Base-by-base conservation (phyloP, 64 coral and sea anemone genomes). In the Platygyra sinensis region DNA sequence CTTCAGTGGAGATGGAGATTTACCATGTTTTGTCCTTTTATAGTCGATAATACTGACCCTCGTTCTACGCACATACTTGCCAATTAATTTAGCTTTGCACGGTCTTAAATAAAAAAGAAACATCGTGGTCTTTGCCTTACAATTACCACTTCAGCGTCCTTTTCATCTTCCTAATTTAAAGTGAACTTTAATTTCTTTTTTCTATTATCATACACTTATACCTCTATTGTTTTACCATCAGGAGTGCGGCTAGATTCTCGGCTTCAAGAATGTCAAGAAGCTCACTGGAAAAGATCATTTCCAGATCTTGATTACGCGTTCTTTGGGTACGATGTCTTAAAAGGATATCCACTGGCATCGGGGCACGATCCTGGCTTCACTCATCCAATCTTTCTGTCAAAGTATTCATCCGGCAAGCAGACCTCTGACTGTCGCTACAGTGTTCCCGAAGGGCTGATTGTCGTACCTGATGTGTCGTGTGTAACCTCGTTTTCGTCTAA, bases 351-450 rank as follows among this genome's bases (percentile, higher is more conserved):
- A 71, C 33, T 69, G 62, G 62, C 81, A 52, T n/a, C 62, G 51
- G 81, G 81, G 20, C 81, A 85, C 52, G 81, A 85, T 85, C 81
- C 81, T 69, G 81, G 81, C 62, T 85, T 85, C 22, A 85, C 81
- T 13, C 81, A 85, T 62, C 81, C 81, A 51, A 85, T 85, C 33
- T 85, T 85, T 22, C 3, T 85, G 20, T 28, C 81, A 85, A 33
- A 72, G 0, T 85, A 85, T 29, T 25, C 32, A 5, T 30, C 81
- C 14, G 63, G 24, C 20, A 71, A 60, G 52, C 72, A 88, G 51
- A 88, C 86, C 28, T 76, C 86, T 77, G 86, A 88, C 86, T 88
- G 86, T 88, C 71, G 86, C 27, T 88, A 88, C 86, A 88, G 86
- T 30, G 86, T 88, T 60, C 86, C 86, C 1, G 31, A 59, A 76